A percentile compares a stretch with the other conserved stretches of the same genome.
phyloP scores from a whole-genome alignment of 2,888 invertebrate genomes.

The Lacanobia oleracea region DNA sequence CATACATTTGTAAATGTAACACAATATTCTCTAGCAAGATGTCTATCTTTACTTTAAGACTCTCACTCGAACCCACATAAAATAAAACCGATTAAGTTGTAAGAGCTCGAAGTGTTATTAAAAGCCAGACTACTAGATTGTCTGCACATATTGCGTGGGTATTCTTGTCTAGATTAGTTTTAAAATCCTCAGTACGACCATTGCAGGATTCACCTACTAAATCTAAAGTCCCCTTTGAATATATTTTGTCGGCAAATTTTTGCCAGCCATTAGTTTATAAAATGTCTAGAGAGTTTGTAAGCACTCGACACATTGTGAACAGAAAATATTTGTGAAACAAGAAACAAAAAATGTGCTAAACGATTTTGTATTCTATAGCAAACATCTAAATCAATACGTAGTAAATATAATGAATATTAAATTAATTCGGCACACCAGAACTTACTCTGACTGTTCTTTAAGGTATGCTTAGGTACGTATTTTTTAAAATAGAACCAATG shows the following conservation, averaged over 20 bases:
- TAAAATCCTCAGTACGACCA: conserved; percentile 10
- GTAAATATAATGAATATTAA: too few relatives aligned
- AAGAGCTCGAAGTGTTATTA: conserved; percentile 55
- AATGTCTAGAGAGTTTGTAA: background rate
- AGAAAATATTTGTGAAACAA: too few relatives aligned
- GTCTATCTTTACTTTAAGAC: conserved; percentile 32
- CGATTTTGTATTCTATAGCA: too few relatives aligned
- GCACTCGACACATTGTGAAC: background rate
- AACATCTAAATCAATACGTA: too few relatives aligned
- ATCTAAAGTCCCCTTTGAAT: background rate
- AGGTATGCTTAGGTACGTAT: too few relatives aligned
- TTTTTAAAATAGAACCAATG: too few relatives aligned
- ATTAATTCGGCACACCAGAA: too few relatives aligned
- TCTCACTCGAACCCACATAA: conserved; percentile 41
- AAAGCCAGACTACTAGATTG: conserved; percentile 51
- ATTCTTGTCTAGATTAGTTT: conserved; percentile 37
- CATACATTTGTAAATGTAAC: conserved; percentile 13
- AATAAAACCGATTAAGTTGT: conserved; percentile 57
- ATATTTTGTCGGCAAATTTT: background rate
- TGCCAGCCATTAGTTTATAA: background rate
- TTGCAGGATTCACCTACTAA: background rate
- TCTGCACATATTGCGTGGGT: conserved; percentile 61
- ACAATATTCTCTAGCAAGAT: conserved; percentile 42
- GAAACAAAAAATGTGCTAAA: too few relatives aligned
- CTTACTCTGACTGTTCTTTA: too few relatives aligned